phyloP scores from a whole-genome alignment of 2,113 vertebrate genomes.

The Oncorhynchus clarkii region DNA sequence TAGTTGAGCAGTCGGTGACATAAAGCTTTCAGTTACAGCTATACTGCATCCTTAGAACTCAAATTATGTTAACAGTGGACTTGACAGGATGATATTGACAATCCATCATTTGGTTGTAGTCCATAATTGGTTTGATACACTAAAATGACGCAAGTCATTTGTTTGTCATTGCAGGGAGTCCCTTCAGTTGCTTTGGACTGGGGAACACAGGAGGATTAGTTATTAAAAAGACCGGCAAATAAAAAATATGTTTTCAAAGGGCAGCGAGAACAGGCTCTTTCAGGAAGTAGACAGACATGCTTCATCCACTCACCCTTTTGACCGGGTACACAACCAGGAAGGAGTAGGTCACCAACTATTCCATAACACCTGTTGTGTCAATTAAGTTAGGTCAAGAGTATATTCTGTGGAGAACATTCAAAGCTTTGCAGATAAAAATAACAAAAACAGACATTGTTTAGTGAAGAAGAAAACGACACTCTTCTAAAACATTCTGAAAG shows the following conservation, averaged over 20 bases:
- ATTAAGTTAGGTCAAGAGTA: no score
- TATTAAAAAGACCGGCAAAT: constrained; percentile 12
- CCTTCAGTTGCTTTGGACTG: neutral
- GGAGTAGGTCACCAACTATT: neutral
- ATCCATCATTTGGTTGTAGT: neutral
- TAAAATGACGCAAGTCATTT: neutral
- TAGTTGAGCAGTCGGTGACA: neutral
- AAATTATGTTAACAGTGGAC: neutral
- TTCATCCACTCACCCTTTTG: neutral
- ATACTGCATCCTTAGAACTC: neutral
- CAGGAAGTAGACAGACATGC: neutral
- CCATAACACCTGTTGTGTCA: no score
- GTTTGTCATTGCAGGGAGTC: no score
- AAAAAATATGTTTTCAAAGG: constrained; percentile 26
- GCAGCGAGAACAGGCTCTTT: neutral
- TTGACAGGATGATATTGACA: neutral
- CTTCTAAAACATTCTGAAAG: neutral
- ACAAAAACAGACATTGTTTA: neutral
- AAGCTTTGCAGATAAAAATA: constrained; percentile 5
- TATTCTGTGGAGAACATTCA: constrained; percentile 3
- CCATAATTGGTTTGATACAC: neutral
- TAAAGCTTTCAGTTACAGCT: constrained; percentile 25
- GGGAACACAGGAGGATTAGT: constrained; percentile 32
- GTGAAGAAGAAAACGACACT: no score
- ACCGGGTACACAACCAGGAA: neutral